These are phyloP conservation scores for Sphinx pinastri DNA, from an alignment of 2,888 invertebrate genomes.

Conservation along the genomic window DNA sequence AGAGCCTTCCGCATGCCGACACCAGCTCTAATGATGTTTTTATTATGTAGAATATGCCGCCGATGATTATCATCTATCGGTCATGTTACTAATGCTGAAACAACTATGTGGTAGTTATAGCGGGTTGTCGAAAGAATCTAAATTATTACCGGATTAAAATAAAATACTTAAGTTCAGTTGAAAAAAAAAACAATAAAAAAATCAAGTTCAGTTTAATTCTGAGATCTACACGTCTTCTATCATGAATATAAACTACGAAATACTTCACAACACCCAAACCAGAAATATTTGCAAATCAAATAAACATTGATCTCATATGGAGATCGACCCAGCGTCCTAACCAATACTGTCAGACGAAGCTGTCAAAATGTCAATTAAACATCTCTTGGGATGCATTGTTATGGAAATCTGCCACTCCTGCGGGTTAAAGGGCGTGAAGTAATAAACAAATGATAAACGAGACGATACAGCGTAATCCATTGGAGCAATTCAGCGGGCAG, in stretches of 20 bases:
- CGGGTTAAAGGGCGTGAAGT: neutral
- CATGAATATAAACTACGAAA: too few species aligned
- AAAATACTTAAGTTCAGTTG: too few species aligned
- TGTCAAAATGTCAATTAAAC: too few species aligned
- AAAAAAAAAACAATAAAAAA: too few species aligned
- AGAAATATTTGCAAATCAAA: too few species aligned
- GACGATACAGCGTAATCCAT: slow-evolving; percentile 15
- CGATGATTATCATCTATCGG: neutral
- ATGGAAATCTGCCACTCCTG: slow-evolving; percentile 9
- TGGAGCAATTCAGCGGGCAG: neutral
- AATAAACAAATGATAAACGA: slow-evolving; percentile 15
- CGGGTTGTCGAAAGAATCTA: neutral
- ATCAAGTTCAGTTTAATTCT: too few species aligned
- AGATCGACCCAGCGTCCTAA: too few species aligned
- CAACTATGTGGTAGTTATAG: neutral
- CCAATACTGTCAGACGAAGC: too few species aligned
- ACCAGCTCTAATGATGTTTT: slow-evolving; percentile 15
- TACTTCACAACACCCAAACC: too few species aligned
- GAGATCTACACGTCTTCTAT: too few species aligned
- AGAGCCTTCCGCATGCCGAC: neutral
- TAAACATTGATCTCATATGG: too few species aligned
- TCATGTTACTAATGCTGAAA: neutral
- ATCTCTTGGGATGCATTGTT: neutral
- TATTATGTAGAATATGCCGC: neutral
- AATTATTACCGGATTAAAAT: too few species aligned